A percentile compares a stretch with the other conserved stretches of the same genome.
phyloP scores from a whole-genome alignment of 2,888 invertebrate species.

The Ethmia dodecea region DNA sequence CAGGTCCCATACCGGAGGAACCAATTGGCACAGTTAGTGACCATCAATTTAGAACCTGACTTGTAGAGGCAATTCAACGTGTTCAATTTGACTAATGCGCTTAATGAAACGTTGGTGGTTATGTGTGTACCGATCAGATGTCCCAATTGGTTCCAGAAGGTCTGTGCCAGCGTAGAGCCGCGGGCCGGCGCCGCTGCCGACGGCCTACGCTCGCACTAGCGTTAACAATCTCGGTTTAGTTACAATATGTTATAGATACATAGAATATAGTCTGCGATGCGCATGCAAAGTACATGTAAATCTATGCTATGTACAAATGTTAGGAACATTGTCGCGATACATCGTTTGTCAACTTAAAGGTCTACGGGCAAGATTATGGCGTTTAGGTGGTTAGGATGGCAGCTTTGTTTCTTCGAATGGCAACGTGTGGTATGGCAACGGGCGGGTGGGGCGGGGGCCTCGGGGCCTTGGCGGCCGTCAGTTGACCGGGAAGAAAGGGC shows the following conservation, averaged over 20 bases:
- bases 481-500: slow-evolving; percentile 68
- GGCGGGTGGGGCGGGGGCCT: slow-evolving; percentile 17
- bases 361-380: slow-evolving; percentile 74
- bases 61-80: slow-evolving; percentile 64
- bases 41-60: slow-evolving; percentile 39
- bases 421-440: slow-evolving; percentile 34
- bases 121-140: slow-evolving; percentile 73
- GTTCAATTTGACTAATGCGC: slow-evolving; percentile 73
- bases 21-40: slow-evolving; percentile 70
- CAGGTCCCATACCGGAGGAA: slow-evolving; percentile 71
- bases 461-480: slow-evolving; percentile 45
- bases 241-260: slow-evolving; percentile 57
- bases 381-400: slow-evolving; percentile 71
- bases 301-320: slow-evolving; percentile 76
- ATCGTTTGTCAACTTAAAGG: slow-evolving; percentile 59
- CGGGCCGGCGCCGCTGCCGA: slow-evolving; percentile 8
- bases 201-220: slow-evolving; percentile 48
- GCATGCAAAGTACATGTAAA: slow-evolving; percentile 67
- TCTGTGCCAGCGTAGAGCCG: slow-evolving; percentile 25
- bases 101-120: slow-evolving; percentile 69
- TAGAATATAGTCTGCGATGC: slow-evolving; percentile 61
- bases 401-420: slow-evolving; percentile 62
- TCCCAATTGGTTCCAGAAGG: slow-evolving; percentile 76
- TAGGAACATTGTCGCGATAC: slow-evolving; percentile 73
- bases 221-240: slow-evolving; percentile 41